These are phyloP conservation scores for Pangasius mekongensis DNA, from an alignment of 2,797 vertebrate species.

Conservation along the genomic window DNA sequence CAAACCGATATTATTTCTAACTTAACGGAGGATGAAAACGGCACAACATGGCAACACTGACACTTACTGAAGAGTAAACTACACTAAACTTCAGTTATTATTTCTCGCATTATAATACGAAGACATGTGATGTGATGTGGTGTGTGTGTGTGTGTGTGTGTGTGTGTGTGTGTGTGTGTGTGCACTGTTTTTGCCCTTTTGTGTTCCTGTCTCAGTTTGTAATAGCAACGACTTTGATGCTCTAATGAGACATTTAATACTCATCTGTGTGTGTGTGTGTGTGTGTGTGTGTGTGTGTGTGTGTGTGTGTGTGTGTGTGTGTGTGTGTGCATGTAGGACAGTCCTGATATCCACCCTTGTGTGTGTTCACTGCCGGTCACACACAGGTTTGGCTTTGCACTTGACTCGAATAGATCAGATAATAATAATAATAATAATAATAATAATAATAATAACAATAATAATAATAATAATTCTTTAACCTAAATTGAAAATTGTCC, in stretches of 20 bases:
- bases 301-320: not conserved
- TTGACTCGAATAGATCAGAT: not conserved
- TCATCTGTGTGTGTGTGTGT: not conserved
- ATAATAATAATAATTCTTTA: not conserved
- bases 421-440: not conserved
- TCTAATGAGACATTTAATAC: constrained; percentile 5
- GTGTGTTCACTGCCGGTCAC: not conserved
- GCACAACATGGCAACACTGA: not conserved
- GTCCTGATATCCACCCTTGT: not conserved
- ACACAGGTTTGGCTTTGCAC: not conserved
- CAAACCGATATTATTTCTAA: not conserved
- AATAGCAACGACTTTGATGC: not conserved
- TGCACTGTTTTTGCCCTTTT: not conserved
- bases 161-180: not conserved
- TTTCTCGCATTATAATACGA: not conserved
- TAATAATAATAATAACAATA: not conserved
- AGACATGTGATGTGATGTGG: not conserved
- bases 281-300: no score
- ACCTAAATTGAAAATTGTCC: not conserved
- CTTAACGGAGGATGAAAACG: not conserved
- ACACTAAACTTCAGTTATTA: not conserved
- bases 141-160: not conserved
- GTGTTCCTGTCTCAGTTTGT: no score
- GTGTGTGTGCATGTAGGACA: not conserved
- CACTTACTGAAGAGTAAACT: not conserved